These are phyloP conservation scores for Arbacia lixula DNA, from an alignment of 53 echinoderm and acorn worm species.

Conservation along the genomic window DNA sequence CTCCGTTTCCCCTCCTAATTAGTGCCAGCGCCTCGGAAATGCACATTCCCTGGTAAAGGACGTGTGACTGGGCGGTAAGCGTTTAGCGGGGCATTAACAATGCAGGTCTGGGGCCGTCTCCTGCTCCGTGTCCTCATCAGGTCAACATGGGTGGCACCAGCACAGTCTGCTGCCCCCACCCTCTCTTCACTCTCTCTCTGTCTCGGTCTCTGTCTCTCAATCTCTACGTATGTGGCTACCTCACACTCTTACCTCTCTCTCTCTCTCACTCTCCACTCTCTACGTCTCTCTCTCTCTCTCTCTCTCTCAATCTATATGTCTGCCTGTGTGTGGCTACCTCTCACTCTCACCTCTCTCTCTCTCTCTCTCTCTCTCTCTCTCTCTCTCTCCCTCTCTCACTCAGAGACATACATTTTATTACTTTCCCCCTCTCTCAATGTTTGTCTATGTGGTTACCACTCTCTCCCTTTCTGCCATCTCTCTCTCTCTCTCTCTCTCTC, in stretches of 20 bases:
- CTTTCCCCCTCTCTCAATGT: not conserved
- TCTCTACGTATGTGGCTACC: no score
- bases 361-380: not conserved
- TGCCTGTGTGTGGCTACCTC: not conserved
- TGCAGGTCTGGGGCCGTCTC: not conserved
- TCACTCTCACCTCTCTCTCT: not conserved
- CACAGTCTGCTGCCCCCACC: not conserved
- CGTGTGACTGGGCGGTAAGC: slow-evolving; percentile 22
- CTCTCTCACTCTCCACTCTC: no score
- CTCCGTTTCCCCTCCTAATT: slow-evolving; percentile 47
- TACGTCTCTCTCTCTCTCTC: slow-evolving; percentile 15
- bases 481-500: not conserved
- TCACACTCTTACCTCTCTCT: no score
- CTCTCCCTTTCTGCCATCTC: no score
- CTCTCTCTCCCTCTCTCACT: not conserved
- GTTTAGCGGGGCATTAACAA: slow-evolving; percentile 36
- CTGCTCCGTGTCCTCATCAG: slow-evolving; percentile 47
- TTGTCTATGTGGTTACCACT: no score
- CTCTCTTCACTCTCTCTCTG: no score
- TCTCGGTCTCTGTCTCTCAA: no score
- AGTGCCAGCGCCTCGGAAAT: slow-evolving; percentile 51
- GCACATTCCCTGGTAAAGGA: slow-evolving; percentile 43
- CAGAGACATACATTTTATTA: not conserved
- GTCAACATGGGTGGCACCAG: not conserved
- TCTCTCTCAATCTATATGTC: not conserved